Base-by-base conservation (phyloP, 1,140 invertebrate species). In the Orchesella cincta region DNA sequence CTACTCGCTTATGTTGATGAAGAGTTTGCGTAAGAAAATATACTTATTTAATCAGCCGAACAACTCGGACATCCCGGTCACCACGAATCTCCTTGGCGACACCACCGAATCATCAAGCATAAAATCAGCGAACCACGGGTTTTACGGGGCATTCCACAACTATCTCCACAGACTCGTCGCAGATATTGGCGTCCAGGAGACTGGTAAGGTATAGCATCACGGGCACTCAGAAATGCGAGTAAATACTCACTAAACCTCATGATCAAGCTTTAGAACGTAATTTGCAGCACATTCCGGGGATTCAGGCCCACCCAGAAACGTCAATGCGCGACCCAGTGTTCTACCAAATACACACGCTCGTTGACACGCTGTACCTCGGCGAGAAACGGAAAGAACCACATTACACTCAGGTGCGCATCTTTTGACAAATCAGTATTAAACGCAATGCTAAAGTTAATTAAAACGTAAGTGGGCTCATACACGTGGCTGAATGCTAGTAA, bases 331-430 rank as follows among this genome's bases (percentile, higher is more conserved):
- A 67, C n/a, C 26, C 28, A 5, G 14, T 67, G 1, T 67, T 67
- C 23, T 67, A 33, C 28, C 62, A 67, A 33, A 29, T 67, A 2
- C 62, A 67, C 62, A 31, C 5, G 26, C 33, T 67, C 1, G 23
- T 67, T n/a, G 62, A 67, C n/a, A 31, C 26, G 3, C 23, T 67
- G 1, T 67, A 67, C 62, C 14, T 67, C 3, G n/a, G 33, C 2
- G 29, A 12, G 8, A 67, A 67, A 29, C 2, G 28, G 29, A 2
- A 67, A 29, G 8, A 14, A 12, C 8, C 62, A 31, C 28, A 26
- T 31, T 67, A 67, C 62, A 29, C 62, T 5, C 29, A 67, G 54
- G 54, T 57, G n/a, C n/a, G n/a, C n/a, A n/a, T n/a, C n/a, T n/a
- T n/a, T n/a, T n/a, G n/a, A n/a, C n/a, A n/a, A n/a, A n/a, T n/a